Evolutionary conservation across 2,797 vertebrate species (phyloP).

Genomic region (Darevskia nairensis): DNA sequence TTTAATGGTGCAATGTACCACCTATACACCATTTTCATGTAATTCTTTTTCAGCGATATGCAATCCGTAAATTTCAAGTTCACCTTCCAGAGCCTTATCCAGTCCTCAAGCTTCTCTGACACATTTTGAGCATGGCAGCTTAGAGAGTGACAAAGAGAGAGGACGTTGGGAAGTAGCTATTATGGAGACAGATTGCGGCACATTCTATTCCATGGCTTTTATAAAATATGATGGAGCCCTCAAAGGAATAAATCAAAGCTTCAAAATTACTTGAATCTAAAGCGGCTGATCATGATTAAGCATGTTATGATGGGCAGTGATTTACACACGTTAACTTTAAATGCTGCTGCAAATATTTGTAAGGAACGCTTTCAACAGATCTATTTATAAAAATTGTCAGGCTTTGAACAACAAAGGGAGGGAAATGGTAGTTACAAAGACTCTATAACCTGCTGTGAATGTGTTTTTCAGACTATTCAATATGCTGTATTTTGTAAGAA

Average conservation of each 20-base stretch:
- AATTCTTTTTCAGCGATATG: too few relatives aligned
- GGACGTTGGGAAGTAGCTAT: background rate
- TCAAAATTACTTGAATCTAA: slow-evolving; percentile 17
- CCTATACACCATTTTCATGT: too few relatives aligned
- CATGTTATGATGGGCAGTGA: slow-evolving; percentile 8
- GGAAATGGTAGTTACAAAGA: slow-evolving; percentile 17
- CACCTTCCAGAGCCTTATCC: too few relatives aligned
- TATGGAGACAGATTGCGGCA: slow-evolving; percentile 20
- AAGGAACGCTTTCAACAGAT: slow-evolving; percentile 12
- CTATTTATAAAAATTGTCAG: slow-evolving; percentile 29
- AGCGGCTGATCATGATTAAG: slow-evolving; percentile 27
- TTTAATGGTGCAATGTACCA: too few relatives aligned
- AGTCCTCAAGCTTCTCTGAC: background rate
- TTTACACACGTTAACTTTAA: slow-evolving; percentile 10
- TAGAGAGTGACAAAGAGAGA: slow-evolving; percentile 10
- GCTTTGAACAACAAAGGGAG: slow-evolving; percentile 7
- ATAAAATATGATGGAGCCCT: slow-evolving; percentile 1
- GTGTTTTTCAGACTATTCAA: slow-evolving; percentile 13
- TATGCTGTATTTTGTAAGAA: slow-evolving; percentile 36
- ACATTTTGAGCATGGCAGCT: background rate
- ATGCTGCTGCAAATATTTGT: slow-evolving; percentile 19
- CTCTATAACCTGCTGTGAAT: slow-evolving; percentile 26
- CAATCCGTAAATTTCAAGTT: too few relatives aligned
- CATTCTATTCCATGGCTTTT: slow-evolving; percentile 12
- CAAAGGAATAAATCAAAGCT: slow-evolving; percentile 16